Evolutionary conservation across 2,888 invertebrate genomes (phyloP).

Genomic region (Drosophila merina): DNA sequence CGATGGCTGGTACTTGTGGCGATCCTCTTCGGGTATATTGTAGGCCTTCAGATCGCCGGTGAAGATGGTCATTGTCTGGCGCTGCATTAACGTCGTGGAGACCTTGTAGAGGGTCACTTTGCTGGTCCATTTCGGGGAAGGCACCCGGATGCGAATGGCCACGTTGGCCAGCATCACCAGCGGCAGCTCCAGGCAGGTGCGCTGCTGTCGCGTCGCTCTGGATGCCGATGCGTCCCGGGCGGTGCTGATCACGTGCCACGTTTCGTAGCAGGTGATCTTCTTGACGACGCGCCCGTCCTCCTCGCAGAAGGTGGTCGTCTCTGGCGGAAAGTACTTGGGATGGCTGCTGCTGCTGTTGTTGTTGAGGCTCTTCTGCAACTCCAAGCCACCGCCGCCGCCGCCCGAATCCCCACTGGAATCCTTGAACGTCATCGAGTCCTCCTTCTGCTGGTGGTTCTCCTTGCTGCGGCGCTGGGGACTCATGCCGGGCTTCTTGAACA

Average conservation of each 20-base stretch:
- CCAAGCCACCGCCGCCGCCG: neutral
- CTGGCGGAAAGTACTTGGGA: constrained; percentile 68
- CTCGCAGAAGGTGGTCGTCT: constrained; percentile 80
- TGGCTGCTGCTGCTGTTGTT: neutral
- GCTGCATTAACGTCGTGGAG: constrained; percentile 66
- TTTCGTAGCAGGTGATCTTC: constrained; percentile 84
- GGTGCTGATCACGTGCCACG: constrained; percentile 83
- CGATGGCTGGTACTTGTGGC: constrained; percentile 82
- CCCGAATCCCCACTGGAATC: neutral
- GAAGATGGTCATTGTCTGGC: constrained; percentile 72
- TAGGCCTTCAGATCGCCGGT: constrained; percentile 81
- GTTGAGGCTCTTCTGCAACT: neutral
- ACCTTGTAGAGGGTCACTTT: constrained; percentile 82
- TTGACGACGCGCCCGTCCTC: constrained; percentile 83
- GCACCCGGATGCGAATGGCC: constrained; percentile 75
- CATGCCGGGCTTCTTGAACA: constrained; percentile 63
- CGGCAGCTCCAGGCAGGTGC: constrained; percentile 80
- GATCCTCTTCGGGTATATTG: constrained; percentile 81
- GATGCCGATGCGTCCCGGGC: constrained; percentile 56
- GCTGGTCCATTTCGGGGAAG: constrained; percentile 80
- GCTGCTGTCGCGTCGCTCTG: constrained; percentile 61
- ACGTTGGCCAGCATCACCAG: constrained; percentile 82
- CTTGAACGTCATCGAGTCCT: constrained; percentile 17
- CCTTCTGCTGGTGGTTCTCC: constrained; percentile 47
- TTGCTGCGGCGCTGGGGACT: constrained; percentile 54